Conservation (phyloP, 2,113 vertebrate species). For the Labeo catla region DNA sequence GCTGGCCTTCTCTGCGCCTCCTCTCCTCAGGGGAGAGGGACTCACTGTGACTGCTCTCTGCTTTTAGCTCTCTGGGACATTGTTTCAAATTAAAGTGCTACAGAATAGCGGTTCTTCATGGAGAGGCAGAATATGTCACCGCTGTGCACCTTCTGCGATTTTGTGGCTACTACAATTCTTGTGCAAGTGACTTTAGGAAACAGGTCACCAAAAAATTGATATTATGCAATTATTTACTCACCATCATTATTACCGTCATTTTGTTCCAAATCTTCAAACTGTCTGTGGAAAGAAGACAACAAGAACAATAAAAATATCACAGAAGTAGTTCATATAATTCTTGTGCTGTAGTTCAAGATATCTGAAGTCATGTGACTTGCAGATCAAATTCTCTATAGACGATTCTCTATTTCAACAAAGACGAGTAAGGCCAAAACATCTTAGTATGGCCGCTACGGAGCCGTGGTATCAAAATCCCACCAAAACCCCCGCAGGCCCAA, state of each 20-base stretch:
- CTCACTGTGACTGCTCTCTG: conserved; percentile 53
- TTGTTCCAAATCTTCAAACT: neutral
- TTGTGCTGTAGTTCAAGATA: no score
- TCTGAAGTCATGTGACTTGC: no score
- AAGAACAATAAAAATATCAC: no score
- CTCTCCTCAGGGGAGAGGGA: conserved; percentile 53
- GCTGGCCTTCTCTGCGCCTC: conserved; percentile 50
- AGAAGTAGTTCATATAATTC: no score
- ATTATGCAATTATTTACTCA: neutral
- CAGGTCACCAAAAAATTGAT: neutral
- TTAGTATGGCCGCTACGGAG: no score
- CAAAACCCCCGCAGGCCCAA: no score
- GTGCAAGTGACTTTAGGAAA: neutral
- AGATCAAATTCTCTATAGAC: no score
- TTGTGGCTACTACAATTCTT: neutral
- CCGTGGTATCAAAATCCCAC: no score
- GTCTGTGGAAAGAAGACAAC: no score
- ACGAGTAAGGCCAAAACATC: no score
- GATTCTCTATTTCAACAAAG: no score
- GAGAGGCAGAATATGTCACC: conserved; percentile 43
- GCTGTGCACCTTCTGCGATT: conserved; percentile 19
- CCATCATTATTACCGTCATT: neutral
- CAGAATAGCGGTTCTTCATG: conserved; percentile 46
- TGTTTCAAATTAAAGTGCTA: conserved; percentile 61
- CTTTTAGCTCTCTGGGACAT: conserved; percentile 60